Evolutionary conservation across 1,140 invertebrate genomes (phyloP), one percentile per base, ranked within the genome.

Genomic region (Hylyphantes graminicola): DNA sequence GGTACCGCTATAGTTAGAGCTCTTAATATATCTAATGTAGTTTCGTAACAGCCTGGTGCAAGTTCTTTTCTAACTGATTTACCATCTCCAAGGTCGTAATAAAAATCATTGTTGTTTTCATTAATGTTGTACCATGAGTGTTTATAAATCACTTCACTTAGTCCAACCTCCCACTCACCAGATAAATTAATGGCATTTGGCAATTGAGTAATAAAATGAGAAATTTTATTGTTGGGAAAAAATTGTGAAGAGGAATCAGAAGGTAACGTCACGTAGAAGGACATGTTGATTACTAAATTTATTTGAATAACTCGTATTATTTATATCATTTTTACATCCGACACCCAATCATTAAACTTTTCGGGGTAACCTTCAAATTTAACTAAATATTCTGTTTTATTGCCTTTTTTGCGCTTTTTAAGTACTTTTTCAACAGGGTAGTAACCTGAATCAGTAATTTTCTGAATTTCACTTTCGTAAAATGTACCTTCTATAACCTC

Each of bases 381-480:
- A 0, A 79, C 59, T 35, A 17, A 68, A 77, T 80, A 85, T 70
- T 75, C n/a, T 12, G 19, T 48, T 61, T 77, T 61, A 4, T 51
- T 5, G 6, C 5, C 12, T 6, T 51, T 76, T 75, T 76, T 19
- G 21, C 15, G 48, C 48, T 70, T 50, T 81, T 61, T 8, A 55
- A 48, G 35, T 9, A 50, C 13, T 51, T 59, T 81, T 61, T 72
- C 78, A 2, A 17, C 35, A 15, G 67, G 15, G n/a, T 72, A 70
- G 59, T 57, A 61, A 51, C 35, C 54, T 19, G 21, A 48, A 57
- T 57, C 13, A 13, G 12, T 13, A 54, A 70, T 54, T 7, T 80
- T 68, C 57, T 80, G 77, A 7, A 85, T 17, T 85, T 81, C 86
- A 21, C 19, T 17, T 54, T 73, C 82, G 77, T 86, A 86, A 67